phyloP scores from a whole-genome alignment of 2,888 invertebrate genomes.

The Ormyrus nitidulus region DNA sequence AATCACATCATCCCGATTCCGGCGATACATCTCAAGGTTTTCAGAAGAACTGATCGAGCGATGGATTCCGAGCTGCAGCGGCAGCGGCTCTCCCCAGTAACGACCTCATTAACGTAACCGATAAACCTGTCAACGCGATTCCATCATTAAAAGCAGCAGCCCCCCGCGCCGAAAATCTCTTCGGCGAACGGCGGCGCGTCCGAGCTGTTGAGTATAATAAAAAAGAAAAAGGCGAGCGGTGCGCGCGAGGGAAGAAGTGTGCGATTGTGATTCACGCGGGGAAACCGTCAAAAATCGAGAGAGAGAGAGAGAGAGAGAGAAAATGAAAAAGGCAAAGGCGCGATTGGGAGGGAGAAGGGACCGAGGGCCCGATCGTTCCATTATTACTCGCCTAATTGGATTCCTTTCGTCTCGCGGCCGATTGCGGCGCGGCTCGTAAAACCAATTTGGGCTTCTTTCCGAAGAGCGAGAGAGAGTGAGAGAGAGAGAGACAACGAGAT shows the following conservation, averaged over 20 bases:
- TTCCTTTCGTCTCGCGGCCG: conserved; percentile 68
- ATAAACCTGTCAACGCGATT: conserved; percentile 51
- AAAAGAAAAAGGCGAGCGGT: conserved; percentile 10
- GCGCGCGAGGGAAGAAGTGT: neutral
- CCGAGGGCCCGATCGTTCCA: conserved; percentile 65
- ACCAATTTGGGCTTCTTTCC: conserved; percentile 68
- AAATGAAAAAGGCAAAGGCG: neutral
- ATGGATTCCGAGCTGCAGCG: conserved; percentile 14
- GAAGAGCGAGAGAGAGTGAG: conserved; percentile 44
- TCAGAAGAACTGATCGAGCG: conserved; percentile 26
- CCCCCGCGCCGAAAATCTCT: neutral
- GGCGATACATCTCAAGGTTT: conserved; percentile 16
- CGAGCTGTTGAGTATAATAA: conserved; percentile 2
- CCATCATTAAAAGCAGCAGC: conserved; percentile 38
- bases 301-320: neutral
- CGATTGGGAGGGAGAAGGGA: conserved; percentile 1
- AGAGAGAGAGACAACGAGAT: conserved; percentile 22
- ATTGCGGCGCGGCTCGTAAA: conserved; percentile 67
- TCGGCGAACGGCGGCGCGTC: conserved; percentile 11
- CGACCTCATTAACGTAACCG: conserved; percentile 49
- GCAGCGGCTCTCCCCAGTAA: conserved; percentile 1
- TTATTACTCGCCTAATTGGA: conserved; percentile 73
- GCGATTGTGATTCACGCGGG: conserved; percentile 5
- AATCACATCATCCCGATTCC: conserved; percentile 33
- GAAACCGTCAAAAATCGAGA: neutral